A percentile compares a stretch with the other conserved stretches of the same genome.
phyloP scores from a whole-genome alignment of 2,888 invertebrate genomes.

The Odontomyia ornata region DNA sequence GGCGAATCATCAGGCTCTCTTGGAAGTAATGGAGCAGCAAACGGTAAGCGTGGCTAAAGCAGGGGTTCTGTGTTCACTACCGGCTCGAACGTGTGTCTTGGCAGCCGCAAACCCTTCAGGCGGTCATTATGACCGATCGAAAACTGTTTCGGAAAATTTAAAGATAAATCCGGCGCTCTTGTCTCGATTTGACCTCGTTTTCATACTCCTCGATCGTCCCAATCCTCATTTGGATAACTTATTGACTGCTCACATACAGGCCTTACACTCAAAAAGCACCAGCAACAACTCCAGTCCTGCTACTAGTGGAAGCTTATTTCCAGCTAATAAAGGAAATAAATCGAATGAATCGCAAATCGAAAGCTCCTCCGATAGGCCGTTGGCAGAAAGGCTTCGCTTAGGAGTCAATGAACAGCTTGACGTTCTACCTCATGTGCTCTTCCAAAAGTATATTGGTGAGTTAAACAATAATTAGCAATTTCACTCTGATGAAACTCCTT shows the following conservation, averaged over 20 bases:
- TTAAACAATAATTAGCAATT: neutral
- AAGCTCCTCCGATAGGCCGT: constrained; percentile 62
- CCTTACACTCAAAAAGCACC: constrained; percentile 71
- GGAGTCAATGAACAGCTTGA: constrained; percentile 72
- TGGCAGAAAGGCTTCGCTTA: constrained; percentile 53
- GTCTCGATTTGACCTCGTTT: constrained; percentile 92
- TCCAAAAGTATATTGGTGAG: constrained; percentile 82
- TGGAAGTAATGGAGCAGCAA: constrained; percentile 96
- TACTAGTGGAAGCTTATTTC: constrained; percentile 12
- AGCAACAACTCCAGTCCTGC: constrained; percentile 49
- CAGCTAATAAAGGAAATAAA: neutral
- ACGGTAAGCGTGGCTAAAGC: constrained; percentile 90
- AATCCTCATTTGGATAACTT: constrained; percentile 67
- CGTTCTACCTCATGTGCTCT: constrained; percentile 75
- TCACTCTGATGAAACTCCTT: neutral
- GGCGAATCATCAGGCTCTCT: constrained; percentile 78
- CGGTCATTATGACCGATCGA: constrained; percentile 87
- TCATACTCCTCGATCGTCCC: constrained; percentile 87
- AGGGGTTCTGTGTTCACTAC: constrained; percentile 83
- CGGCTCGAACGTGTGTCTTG: constrained; percentile 84
- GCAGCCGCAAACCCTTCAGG: constrained; percentile 93
- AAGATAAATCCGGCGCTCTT: constrained; percentile 85
- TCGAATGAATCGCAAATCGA: neutral
- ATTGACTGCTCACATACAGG: constrained; percentile 75
- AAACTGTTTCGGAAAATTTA: constrained; percentile 89